Evolutionary conservation across 2,888 invertebrate species (phyloP).

Genomic region (Orthosia cruda): DNA sequence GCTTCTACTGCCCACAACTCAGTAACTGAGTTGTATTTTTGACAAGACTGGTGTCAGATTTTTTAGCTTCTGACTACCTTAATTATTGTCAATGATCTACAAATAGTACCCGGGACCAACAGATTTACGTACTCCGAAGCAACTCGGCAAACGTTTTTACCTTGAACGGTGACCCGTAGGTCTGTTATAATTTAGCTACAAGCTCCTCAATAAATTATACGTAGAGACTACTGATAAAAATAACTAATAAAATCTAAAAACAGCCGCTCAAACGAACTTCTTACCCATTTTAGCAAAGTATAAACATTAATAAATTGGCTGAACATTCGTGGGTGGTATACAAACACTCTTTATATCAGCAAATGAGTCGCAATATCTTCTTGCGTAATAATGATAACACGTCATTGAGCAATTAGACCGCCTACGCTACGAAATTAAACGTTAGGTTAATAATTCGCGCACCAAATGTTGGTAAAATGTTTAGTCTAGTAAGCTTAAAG

Average conservation of each 20-base stretch:
- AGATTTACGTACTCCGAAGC: too few species aligned
- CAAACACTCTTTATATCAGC: slow-evolving; percentile 3
- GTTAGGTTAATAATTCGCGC: background rate
- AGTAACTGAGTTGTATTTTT: too few species aligned
- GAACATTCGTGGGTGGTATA: background rate
- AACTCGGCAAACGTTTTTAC: background rate
- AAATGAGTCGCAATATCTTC: slow-evolving; percentile 10
- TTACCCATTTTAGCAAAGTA: background rate
- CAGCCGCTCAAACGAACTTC: background rate
- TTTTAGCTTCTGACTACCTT: too few species aligned
- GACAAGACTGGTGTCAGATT: too few species aligned
- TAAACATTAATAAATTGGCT: slow-evolving; percentile 11
- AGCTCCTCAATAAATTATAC: background rate
- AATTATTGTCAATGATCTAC: too few species aligned
- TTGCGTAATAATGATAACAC: slow-evolving; percentile 17
- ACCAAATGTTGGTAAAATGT: background rate
- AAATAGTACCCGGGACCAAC: too few species aligned
- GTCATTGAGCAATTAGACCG: slow-evolving; percentile 3
- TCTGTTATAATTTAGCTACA: background rate
- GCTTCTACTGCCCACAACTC: too few species aligned
- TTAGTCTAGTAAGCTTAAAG: background rate
- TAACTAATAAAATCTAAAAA: background rate
- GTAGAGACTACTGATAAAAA: background rate
- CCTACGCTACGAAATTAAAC: slow-evolving; percentile 5
- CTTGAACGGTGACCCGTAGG: background rate